A percentile compares a stretch with the other conserved stretches of the same genome.
Evolutionary conservation across 37 sponge, comb jelly and placozoan species (phyloP).

Genomic region (Mnemiopsis leidyi): DNA sequence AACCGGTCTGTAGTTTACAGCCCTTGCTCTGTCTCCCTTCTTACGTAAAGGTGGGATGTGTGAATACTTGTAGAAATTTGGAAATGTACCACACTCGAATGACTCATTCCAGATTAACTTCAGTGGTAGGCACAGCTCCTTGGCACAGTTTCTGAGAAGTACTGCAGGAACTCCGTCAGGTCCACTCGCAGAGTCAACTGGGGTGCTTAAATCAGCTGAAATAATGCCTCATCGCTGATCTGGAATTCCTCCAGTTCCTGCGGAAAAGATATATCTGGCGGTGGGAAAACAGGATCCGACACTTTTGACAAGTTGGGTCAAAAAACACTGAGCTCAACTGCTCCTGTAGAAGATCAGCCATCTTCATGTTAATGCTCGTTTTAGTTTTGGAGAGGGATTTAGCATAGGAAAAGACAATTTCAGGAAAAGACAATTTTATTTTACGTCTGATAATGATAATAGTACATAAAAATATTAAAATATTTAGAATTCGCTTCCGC

Average conservation of each 20-base stretch:
- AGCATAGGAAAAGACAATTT: background rate
- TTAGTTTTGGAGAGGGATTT: background rate
- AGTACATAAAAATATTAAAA: no score
- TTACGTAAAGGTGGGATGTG: background rate
- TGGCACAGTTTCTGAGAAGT: background rate
- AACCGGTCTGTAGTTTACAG: background rate
- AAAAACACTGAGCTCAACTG: background rate
- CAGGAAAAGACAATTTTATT: no score
- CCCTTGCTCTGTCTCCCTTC: conserved; percentile 1
- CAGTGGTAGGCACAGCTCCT: background rate
- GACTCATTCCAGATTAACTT: background rate
- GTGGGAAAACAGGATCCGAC: background rate
- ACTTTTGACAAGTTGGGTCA: background rate
- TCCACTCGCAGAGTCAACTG: conserved; percentile 1
- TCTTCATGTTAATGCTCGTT: conserved; percentile 12
- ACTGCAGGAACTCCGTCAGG: background rate
- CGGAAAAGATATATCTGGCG: background rate
- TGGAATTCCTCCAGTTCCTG: background rate
- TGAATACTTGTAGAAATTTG: conserved; percentile 8
- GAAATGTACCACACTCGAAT: conserved; percentile 1
- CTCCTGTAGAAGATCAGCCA: conserved; percentile 40
- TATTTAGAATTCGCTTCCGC: no score
- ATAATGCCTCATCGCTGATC: background rate
- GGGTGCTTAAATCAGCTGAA: background rate
- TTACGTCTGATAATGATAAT: no score